Percentiles rank a stretch among this genome's conserved stretches.
These are phyloP conservation scores for Apogon hyalosoma DNA, from an alignment of 2,797 vertebrate genomes.

Conservation along the genomic window DNA sequence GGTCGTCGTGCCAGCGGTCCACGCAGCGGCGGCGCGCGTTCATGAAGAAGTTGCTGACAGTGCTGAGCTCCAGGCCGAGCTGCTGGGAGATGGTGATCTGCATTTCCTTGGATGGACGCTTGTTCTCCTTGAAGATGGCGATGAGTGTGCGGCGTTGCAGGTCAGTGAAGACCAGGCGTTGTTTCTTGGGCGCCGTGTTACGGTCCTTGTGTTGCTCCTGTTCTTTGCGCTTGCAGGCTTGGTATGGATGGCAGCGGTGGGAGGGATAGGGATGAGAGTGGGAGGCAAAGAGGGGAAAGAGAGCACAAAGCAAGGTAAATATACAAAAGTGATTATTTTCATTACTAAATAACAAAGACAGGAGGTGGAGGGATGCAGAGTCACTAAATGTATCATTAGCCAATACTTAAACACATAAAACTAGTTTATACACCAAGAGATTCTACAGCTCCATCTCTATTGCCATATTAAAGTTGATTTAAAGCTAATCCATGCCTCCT, in stretches of 20 bases:
- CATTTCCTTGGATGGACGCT: conserved; percentile 98
- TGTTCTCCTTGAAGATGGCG: conserved; percentile 99
- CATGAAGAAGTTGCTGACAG: conserved; percentile 99
- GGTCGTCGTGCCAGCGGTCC: conserved; percentile 97
- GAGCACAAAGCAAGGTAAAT: conserved; percentile 79
- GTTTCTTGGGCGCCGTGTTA: conserved; percentile 95
- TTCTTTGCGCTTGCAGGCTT: conserved; percentile 98
- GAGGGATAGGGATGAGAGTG: conserved; percentile 80
- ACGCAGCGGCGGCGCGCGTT: conserved; percentile 96
- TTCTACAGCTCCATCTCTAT: conserved; percentile 74
- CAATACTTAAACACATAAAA: conserved; percentile 65
- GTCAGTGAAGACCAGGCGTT: conserved; percentile 98
- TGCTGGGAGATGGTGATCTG: conserved; percentile 99
- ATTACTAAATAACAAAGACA: conserved; percentile 33
- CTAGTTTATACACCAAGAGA: conserved; percentile 64
- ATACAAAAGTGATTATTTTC: conserved; percentile 65
- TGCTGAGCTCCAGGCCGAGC: conserved; percentile 96
- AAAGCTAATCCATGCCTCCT: conserved; percentile 85
- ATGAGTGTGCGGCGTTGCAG: conserved; percentile 97
- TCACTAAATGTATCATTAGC: conserved; percentile 62
- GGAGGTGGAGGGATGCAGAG: conserved; percentile 47
- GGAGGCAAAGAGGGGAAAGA: conserved; percentile 64
- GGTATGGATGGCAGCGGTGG: conserved; percentile 70
- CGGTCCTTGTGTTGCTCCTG: conserved; percentile 98
- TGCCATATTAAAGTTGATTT: conserved; percentile 87